These are phyloP conservation scores for Casuarius casuarius DNA, from an alignment of 2,113 vertebrate species.

Conservation along the genomic window DNA sequence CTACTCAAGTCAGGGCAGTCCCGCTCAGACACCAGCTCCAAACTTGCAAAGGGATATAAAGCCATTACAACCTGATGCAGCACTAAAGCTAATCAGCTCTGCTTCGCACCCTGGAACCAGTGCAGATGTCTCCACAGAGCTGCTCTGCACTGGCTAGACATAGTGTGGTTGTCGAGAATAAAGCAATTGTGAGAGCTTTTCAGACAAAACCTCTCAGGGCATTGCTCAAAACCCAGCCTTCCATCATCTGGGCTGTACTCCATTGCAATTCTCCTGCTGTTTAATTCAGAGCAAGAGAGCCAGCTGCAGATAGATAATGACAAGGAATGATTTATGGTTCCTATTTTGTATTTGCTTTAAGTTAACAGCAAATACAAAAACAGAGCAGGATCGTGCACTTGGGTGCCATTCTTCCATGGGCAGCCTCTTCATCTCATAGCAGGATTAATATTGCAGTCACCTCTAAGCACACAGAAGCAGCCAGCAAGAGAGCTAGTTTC, in stretches of 20 bases:
- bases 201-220: background rate
- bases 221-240: background rate
- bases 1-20: background rate
- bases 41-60: background rate
- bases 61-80: background rate
- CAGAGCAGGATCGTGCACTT: background rate
- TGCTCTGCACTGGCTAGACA: background rate
- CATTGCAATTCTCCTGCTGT: background rate
- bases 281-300: background rate
- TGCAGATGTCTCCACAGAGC: background rate
- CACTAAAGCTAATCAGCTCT: fast-evolving
- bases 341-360: background rate
- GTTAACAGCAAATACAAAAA: background rate
- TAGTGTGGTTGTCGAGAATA: fast-evolving
- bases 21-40: background rate
- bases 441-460: background rate
- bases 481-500: background rate
- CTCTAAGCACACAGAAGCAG: background rate
- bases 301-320: background rate
- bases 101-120: background rate
- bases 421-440: background rate
- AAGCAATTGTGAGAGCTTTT: fast-evolving
- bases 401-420: background rate
- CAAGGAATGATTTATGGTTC: background rate
- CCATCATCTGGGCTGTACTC: background rate